phyloP scores from a whole-genome alignment of 2,888 invertebrate genomes.

The Zaprionus lineosus region DNA sequence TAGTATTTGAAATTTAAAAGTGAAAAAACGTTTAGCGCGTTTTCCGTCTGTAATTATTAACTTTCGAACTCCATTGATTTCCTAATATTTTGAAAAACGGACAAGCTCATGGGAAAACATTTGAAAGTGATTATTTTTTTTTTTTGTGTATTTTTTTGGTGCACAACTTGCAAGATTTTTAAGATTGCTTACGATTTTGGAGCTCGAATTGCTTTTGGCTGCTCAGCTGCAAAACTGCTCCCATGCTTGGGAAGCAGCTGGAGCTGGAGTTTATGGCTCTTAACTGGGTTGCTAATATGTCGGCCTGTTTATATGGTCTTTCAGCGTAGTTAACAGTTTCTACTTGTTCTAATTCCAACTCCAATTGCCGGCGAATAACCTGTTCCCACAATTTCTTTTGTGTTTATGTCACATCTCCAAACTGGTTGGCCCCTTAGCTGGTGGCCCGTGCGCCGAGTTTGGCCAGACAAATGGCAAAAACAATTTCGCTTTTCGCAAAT shows the following conservation, averaged over 20 bases:
- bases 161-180: conserved; percentile 34
- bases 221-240: too few species aligned
- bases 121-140: too few species aligned
- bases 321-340: conserved; percentile 63
- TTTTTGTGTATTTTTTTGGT: too few species aligned
- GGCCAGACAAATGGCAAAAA: conserved; percentile 44
- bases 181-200: conserved; percentile 19
- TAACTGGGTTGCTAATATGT: conserved; percentile 42
- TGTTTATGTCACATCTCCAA: conserved; percentile 71
- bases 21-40: too few species aligned
- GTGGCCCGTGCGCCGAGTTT: too few species aligned
- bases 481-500: conserved; percentile 59
- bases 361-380: conserved; percentile 55
- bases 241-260: too few species aligned
- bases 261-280: too few species aligned
- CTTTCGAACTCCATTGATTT: too few species aligned
- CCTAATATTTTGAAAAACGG: too few species aligned
- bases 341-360: conserved; percentile 72
- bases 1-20: too few species aligned
- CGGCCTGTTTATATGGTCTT: conserved; percentile 16
- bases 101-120: too few species aligned
- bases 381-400: conserved; percentile 69
- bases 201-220: conserved; percentile 18
- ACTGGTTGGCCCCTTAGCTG: conserved; percentile 61
- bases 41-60: too few species aligned